These are phyloP conservation scores for Notarius lentiginosus DNA, from an alignment of 2,113 vertebrate genomes.

Conservation along the genomic window DNA sequence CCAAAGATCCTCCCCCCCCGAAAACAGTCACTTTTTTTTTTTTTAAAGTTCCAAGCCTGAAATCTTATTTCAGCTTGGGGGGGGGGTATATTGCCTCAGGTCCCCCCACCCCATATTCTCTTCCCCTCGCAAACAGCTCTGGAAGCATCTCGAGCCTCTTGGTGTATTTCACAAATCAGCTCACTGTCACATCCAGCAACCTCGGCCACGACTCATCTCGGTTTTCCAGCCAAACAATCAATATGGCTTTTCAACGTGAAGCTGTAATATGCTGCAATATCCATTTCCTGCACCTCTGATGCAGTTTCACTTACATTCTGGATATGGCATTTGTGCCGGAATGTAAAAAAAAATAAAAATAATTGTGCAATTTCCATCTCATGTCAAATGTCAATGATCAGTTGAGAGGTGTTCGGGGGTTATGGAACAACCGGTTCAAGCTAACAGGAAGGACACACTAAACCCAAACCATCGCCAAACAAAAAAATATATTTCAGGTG, in stretches of 20 bases:
- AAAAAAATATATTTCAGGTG: background rate
- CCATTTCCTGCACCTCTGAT: background rate
- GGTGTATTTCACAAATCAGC: constrained; percentile 10
- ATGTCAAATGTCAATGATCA: too few relatives aligned
- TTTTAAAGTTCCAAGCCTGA: background rate
- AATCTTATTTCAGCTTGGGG: background rate
- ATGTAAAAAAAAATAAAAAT: background rate
- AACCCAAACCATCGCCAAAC: background rate
- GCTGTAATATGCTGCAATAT: background rate
- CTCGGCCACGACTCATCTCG: background rate
- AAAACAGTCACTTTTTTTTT: too few relatives aligned
- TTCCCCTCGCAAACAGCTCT: background rate
- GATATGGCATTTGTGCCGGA: background rate
- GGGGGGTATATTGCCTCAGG: background rate
- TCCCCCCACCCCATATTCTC: background rate
- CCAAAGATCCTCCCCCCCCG: background rate
- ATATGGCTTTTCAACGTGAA: background rate
- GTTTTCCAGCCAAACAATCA: constrained; percentile 9
- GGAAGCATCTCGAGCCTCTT: background rate
- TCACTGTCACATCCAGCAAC: background rate
- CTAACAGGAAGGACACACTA: background rate
- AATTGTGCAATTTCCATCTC: background rate
- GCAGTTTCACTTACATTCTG: background rate
- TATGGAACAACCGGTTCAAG: background rate
- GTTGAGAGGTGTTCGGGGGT: background rate